A percentile compares a stretch with the other conserved stretches of the same genome.
Evolutionary conservation across 1,140 invertebrate species (phyloP).

Genomic region (Drosophila lini): DNA sequence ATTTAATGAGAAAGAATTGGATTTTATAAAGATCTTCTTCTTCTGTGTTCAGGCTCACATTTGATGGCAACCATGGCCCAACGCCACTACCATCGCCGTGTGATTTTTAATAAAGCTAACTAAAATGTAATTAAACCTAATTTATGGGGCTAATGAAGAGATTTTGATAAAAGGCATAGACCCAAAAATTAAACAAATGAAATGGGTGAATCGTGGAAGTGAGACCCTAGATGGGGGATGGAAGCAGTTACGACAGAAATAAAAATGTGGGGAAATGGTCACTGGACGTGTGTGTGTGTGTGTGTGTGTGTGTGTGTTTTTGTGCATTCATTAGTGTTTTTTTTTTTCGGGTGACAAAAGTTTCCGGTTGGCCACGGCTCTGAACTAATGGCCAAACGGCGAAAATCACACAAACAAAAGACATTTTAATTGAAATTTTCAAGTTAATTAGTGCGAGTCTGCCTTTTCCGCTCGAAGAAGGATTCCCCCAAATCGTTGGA

Average conservation of each 20-base stretch:
- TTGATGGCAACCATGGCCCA: neutral
- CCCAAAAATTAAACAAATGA: constrained; percentile 68
- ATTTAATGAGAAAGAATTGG: neutral
- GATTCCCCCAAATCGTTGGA: constrained; percentile 2
- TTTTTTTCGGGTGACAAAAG: constrained; percentile 74
- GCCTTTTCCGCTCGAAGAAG: constrained; percentile 58
- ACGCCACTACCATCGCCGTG: constrained; percentile 17
- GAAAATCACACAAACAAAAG: constrained; percentile 80
- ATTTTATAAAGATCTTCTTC: neutral
- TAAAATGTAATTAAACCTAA: constrained; percentile 82
- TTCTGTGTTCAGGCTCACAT: neutral
- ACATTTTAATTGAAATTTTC: constrained; percentile 82
- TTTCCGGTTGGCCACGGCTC: constrained; percentile 78
- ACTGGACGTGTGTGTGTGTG: constrained; percentile 28
- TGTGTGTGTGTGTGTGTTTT: constrained; percentile 14
- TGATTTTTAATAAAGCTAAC: constrained; percentile 73
- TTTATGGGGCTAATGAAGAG: constrained; percentile 82
- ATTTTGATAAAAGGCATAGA: constrained; percentile 64
- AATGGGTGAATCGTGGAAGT: constrained; percentile 34
- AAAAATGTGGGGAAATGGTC: constrained; percentile 24
- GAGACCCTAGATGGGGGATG: constrained; percentile 25
- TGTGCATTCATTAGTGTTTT: constrained; percentile 70
- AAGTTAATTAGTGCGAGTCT: constrained; percentile 76
- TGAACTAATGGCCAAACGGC: constrained; percentile 62
- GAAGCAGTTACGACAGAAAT: constrained; percentile 29